These are phyloP conservation scores for Propithecus perrieri DNA, from an alignment of 2,797 vertebrate genomes.

Conservation along the genomic window DNA sequence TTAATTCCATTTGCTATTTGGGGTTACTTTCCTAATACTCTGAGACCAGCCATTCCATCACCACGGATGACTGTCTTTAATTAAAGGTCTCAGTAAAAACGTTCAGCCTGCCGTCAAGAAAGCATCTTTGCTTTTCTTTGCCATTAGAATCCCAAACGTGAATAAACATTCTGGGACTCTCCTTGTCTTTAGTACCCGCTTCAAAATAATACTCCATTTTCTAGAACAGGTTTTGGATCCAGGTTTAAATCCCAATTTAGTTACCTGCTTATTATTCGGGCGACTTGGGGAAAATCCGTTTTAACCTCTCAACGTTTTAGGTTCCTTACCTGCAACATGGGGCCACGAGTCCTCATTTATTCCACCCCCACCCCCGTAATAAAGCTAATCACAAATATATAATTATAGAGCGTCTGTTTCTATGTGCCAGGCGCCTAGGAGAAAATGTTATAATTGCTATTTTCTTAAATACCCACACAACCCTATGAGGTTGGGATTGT, in stretches of 20 bases:
- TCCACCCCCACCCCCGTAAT: neutral
- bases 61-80: conserved; percentile 41
- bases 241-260: neutral
- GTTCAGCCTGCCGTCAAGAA: neutral
- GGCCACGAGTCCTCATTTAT: rapidly evolving
- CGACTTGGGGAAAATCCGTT: neutral
- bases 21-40: conserved; percentile 43
- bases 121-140: conserved; percentile 20
- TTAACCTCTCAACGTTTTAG: neutral
- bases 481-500: neutral
- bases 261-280: neutral
- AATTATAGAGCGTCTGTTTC: rapidly evolving
- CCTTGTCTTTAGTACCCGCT: neutral
- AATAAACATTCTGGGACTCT: neutral
- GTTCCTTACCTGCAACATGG: neutral
- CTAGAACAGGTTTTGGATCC: neutral
- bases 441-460: neutral
- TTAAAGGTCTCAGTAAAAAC: conserved; percentile 21
- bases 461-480: neutral
- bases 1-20: conserved; percentile 38
- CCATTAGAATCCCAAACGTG: neutral
- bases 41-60: conserved; percentile 30
- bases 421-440: rapidly evolving
- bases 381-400: neutral
- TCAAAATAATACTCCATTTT: neutral